Conservation (phyloP, 1,140 invertebrate species). For the Batillaria attramentaria region DNA sequence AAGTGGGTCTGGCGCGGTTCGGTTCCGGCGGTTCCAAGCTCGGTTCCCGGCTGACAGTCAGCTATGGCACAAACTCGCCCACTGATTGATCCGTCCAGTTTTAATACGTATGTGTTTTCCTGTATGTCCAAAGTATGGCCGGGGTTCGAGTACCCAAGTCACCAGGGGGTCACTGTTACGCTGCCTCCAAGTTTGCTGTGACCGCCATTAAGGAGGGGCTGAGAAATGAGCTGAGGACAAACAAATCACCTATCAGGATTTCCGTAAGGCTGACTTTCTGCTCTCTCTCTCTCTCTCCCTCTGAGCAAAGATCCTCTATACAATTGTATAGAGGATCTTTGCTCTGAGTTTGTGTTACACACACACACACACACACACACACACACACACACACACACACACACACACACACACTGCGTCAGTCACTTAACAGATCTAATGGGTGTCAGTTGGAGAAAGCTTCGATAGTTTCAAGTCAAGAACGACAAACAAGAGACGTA, state of each 20-base stretch:
- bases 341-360: background rate
- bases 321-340: background rate
- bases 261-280: background rate
- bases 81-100: slow-evolving; percentile 76
- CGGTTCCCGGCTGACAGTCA: no score
- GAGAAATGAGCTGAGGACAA: background rate
- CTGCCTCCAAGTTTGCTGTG: slow-evolving; percentile 51
- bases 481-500: background rate
- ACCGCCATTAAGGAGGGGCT: background rate
- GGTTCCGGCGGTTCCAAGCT: no score
- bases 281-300: background rate
- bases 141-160: slow-evolving; percentile 84
- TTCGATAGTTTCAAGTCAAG: background rate
- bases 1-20: no score
- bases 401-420: background rate
- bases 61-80: slow-evolving; percentile 84
- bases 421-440: background rate
- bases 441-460: background rate
- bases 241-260: background rate
- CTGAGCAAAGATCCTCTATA: background rate
- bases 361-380: background rate
- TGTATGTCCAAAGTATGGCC: slow-evolving; percentile 80
- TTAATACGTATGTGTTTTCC: slow-evolving; percentile 73
- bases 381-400: background rate
- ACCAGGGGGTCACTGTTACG: slow-evolving; percentile 78